A percentile compares a stretch with the other conserved stretches of the same genome.
Conservation (phyloP, 2,113 vertebrate genomes). For the Phalacrocorax brasilianus region DNA sequence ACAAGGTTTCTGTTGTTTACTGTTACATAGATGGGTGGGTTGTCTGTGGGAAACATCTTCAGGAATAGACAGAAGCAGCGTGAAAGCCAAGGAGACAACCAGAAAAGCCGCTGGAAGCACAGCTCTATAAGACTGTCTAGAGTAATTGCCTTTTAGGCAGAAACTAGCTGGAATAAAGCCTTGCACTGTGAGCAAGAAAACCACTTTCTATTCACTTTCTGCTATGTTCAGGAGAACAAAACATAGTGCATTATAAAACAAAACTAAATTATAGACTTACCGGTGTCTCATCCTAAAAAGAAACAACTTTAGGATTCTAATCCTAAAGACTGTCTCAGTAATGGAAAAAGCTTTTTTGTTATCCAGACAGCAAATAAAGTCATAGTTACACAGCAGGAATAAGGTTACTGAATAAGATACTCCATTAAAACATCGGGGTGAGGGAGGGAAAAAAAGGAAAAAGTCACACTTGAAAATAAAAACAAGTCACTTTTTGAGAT, state of each 20-base stretch:
- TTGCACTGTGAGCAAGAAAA: not conserved
- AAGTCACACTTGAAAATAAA: not conserved
- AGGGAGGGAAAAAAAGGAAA: accelerated
- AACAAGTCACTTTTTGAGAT: not conserved
- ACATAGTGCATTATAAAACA: not conserved
- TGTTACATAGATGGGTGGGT: not conserved
- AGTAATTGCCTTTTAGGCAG: slow-evolving; percentile 23
- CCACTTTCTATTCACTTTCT: slow-evolving; percentile 11
- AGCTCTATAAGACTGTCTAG: not conserved
- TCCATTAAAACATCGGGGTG: not conserved
- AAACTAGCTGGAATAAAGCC: not conserved
- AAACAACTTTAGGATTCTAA: not conserved
- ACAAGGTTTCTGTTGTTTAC: not conserved
- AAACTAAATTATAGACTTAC: not conserved
- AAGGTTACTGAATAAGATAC: not conserved
- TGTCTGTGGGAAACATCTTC: not conserved
- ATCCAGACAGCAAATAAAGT: not conserved
- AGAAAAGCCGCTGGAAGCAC: slow-evolving; percentile 38
- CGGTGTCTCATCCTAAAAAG: not conserved
- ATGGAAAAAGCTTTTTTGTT: not conserved
- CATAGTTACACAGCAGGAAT: not conserved
- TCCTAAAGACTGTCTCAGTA: not conserved
- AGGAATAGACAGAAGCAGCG: not conserved
- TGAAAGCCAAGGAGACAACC: slow-evolving; percentile 1
- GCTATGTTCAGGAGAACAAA: not conserved